phyloP scores from a whole-genome alignment of 2,888 invertebrate species.

The Mythimna ferrago region DNA sequence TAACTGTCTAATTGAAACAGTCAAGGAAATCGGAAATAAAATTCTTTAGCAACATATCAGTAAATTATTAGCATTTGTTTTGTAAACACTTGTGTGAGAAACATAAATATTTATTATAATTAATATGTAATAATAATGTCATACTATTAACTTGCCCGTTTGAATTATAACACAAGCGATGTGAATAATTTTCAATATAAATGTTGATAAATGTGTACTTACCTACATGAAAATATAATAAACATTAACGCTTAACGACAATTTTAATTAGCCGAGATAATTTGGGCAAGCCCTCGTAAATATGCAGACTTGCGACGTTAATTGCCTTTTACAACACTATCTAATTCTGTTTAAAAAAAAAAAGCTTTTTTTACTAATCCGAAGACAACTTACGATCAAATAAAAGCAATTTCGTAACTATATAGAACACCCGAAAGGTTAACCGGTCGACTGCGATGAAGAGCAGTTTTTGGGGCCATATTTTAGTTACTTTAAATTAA shows the following conservation, averaged over 20 bases:
- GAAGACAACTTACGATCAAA: background rate
- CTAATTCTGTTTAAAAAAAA: constrained; percentile 31
- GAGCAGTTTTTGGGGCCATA: no score
- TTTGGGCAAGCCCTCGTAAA: constrained; percentile 43
- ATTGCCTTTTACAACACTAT: constrained; percentile 34
- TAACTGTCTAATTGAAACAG: constrained; percentile 61
- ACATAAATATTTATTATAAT: constrained; percentile 84
- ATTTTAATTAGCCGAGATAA: constrained; percentile 39
- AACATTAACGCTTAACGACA: constrained; percentile 16
- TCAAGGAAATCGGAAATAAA: constrained; percentile 76
- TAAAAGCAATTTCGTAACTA: constrained; percentile 17
- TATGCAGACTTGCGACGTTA: constrained; percentile 35
- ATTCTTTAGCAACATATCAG: constrained; percentile 73
- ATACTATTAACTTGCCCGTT: constrained; percentile 69
- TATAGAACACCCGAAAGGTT: background rate
- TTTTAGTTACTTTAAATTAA: no score
- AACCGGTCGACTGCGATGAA: no score
- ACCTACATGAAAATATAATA: constrained; percentile 19
- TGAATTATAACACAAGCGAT: constrained; percentile 56
- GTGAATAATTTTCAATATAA: constrained; percentile 35
- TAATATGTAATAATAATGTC: constrained; percentile 78
- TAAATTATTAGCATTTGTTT: constrained; percentile 81
- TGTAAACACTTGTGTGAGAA: constrained; percentile 81
- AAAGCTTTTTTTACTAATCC: constrained; percentile 29
- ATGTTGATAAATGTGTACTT: constrained; percentile 9